Conservation (phyloP, 2,797 vertebrate genomes). For the Simalia tracyae region DNA sequence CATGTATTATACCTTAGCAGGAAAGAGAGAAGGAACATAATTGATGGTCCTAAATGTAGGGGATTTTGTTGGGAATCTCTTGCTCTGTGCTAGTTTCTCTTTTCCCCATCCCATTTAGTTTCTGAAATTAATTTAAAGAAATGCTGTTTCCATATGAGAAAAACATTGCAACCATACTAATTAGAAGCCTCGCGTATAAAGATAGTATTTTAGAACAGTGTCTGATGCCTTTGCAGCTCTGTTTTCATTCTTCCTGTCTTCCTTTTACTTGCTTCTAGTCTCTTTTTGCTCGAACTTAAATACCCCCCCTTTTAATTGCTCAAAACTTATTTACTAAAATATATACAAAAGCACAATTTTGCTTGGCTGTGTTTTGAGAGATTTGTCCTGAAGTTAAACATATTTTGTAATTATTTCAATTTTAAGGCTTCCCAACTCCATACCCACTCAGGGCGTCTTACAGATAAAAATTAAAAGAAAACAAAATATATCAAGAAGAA, state of each 20-base stretch:
- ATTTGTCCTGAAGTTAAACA: neutral
- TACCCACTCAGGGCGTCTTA: neutral
- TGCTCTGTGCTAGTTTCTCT: neutral
- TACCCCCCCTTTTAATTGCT: neutral
- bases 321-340: neutral
- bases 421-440: neutral
- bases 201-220: neutral
- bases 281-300: neutral
- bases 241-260: neutral
- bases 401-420: neutral
- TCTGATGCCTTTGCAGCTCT: neutral
- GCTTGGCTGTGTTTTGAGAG: neutral
- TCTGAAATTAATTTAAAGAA: neutral
- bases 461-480: neutral
- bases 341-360: neutral
- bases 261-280: neutral
- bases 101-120: neutral
- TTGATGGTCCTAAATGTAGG: neutral
- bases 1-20: neutral
- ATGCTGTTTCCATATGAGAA: neutral
- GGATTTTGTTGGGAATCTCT: neutral
- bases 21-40: neutral
- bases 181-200: neutral
- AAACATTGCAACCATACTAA: neutral
- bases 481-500: neutral